phyloP scores from a whole-genome alignment of 2,888 invertebrate genomes.

The Apotomis capreana region DNA sequence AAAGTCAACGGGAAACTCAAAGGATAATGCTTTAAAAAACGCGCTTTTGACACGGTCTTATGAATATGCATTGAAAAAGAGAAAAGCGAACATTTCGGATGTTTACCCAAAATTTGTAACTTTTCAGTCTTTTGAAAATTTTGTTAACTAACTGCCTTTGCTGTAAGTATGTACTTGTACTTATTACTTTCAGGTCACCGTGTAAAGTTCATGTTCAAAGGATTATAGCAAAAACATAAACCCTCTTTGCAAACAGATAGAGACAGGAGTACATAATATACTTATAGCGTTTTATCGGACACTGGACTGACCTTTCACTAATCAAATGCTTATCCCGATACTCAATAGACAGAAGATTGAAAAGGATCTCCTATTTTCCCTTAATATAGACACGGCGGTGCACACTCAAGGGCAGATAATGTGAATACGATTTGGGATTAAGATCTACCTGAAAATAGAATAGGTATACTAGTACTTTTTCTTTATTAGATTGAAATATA shows the following conservation, averaged over 20 bases:
- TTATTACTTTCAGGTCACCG: too few species aligned
- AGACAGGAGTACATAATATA: background rate
- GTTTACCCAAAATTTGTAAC: too few species aligned
- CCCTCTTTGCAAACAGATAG: background rate
- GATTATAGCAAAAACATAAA: background rate
- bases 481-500: too few species aligned
- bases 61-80: conserved; percentile 12
- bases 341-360: conserved; percentile 40
- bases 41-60: conserved; percentile 5
- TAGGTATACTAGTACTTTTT: background rate
- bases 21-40: conserved; percentile 6
- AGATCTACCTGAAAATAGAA: conserved; percentile 9
- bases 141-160: too few species aligned
- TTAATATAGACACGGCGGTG: background rate
- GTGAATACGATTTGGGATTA: conserved; percentile 28
- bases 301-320: conserved; percentile 1
- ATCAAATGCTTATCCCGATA: conserved; percentile 33
- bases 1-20: conserved; percentile 5
- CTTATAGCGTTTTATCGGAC: background rate
- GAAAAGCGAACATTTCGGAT: too few species aligned
- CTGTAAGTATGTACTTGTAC: too few species aligned
- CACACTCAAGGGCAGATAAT: conserved; percentile 5
- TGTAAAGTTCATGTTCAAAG: too few species aligned
- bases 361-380: conserved; percentile 37
- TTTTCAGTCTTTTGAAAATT: background rate